Percentiles rank a stretch among this genome's conserved stretches.
phyloP scores from a whole-genome alignment of 2,888 invertebrate species.

The Bellardia pandia region DNA sequence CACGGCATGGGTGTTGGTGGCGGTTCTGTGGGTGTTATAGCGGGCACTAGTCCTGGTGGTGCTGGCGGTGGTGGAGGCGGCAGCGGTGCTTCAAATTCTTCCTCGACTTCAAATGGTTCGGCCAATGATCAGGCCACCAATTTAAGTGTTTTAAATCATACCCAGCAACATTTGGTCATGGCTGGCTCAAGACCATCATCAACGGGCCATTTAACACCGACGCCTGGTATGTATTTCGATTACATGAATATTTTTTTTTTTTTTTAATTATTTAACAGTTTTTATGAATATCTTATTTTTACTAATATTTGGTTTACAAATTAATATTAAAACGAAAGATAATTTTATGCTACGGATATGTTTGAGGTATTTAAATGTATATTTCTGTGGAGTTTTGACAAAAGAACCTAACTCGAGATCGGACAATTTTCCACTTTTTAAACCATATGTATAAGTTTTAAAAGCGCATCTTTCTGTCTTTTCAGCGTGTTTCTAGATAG shows the following conservation, averaged over 20 bases:
- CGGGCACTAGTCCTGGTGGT: slow-evolving; percentile 74
- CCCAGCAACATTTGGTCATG: slow-evolving; percentile 84
- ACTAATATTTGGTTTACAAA: slow-evolving; percentile 64
- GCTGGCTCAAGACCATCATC: slow-evolving; percentile 86
- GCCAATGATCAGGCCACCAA: slow-evolving; percentile 83
- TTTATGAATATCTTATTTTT: slow-evolving; percentile 38
- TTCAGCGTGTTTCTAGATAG: too few relatives aligned
- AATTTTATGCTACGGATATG: slow-evolving; percentile 47
- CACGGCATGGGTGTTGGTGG: slow-evolving; percentile 71
- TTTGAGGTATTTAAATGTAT: background rate
- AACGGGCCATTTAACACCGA: slow-evolving; percentile 86
- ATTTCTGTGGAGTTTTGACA: too few relatives aligned
- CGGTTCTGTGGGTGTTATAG: slow-evolving; percentile 75
- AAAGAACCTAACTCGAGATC: too few relatives aligned
- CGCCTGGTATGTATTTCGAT: slow-evolving; percentile 84
- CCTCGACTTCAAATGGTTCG: slow-evolving; percentile 75
- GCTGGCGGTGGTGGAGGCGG: slow-evolving; percentile 77
- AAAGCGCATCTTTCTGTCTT: too few relatives aligned
- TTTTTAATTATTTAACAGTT: slow-evolving; percentile 61
- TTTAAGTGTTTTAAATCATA: slow-evolving; percentile 85
- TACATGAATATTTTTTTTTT: background rate
- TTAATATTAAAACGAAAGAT: slow-evolving; percentile 31
- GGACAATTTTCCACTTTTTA: too few relatives aligned
- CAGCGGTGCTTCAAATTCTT: slow-evolving; percentile 70
- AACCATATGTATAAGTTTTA: too few relatives aligned